phyloP scores from a whole-genome alignment of 2,113 vertebrate species.

The Columba janthina region DNA sequence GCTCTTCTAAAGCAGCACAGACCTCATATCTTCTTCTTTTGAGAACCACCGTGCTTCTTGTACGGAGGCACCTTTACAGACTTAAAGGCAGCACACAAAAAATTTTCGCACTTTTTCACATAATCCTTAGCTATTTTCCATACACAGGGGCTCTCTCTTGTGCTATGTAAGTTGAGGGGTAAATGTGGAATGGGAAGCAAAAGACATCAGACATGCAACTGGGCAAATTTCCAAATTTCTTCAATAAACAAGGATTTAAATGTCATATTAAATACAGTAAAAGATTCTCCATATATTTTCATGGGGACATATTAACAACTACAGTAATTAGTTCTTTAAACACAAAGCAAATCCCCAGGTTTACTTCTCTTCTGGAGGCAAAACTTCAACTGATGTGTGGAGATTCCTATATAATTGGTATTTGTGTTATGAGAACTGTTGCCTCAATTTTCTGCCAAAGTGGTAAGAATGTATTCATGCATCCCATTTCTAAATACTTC shows the following conservation, averaged over 20 bases:
- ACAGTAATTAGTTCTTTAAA: neutral
- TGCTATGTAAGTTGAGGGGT: neutral
- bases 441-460: neutral
- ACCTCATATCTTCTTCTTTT: neutral
- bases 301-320: neutral
- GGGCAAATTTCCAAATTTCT: neutral
- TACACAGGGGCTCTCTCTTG: neutral
- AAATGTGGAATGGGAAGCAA: neutral
- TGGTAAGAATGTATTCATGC: neutral
- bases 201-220: neutral
- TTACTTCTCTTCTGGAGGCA: neutral
- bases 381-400: neutral
- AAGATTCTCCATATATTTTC: neutral
- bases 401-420: neutral
- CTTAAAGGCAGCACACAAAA: neutral
- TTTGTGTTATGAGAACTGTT: neutral
- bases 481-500: neutral
- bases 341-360: neutral
- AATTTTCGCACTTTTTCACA: neutral
- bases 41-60: neutral
- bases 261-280: neutral
- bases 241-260: neutral
- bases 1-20: neutral
- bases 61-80: neutral
- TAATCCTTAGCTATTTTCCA: neutral